Evolutionary conservation across 92 coral and sea anemone species (phyloP).

Genomic region (Heteractis magnifica): DNA sequence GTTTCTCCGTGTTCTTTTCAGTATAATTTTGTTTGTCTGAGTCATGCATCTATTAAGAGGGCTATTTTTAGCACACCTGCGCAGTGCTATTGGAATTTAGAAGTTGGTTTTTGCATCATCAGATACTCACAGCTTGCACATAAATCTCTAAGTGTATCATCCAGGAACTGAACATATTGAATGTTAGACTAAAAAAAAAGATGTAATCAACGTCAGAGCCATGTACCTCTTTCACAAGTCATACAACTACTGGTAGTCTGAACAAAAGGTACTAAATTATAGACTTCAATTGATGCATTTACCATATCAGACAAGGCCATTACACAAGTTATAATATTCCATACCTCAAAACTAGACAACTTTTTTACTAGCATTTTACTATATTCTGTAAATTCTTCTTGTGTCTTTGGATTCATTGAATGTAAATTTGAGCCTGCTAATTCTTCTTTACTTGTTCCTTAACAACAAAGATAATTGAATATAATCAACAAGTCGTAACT

Average conservation of each 20-base stretch:
- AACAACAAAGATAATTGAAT: background rate
- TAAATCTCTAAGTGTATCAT: constrained; percentile 84
- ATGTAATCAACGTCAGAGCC: background rate
- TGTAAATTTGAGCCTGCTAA: constrained; percentile 63
- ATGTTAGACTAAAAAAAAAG: constrained; percentile 53
- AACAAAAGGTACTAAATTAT: background rate
- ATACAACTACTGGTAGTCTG: no score
- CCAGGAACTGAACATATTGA: constrained; percentile 85
- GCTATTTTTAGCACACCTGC: no score
- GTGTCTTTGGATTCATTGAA: constrained; percentile 66
- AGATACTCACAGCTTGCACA: constrained; percentile 88
- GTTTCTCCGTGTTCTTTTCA: no score
- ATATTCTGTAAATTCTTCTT: constrained; percentile 83
- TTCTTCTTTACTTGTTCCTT: constrained; percentile 46
- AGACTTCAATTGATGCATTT: background rate
- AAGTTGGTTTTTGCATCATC: background rate
- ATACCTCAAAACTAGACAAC: constrained; percentile 88
- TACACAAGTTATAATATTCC: background rate
- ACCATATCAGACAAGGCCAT: background rate
- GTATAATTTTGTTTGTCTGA: no score
- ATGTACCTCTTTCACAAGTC: no score
- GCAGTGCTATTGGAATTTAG: no score
- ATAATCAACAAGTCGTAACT: background rate
- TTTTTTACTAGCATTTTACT: constrained; percentile 83
- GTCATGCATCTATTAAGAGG: no score